These are phyloP conservation scores for Dicentrarchus labrax DNA, from an alignment of 2,113 vertebrate species.

Conservation along the genomic window DNA sequence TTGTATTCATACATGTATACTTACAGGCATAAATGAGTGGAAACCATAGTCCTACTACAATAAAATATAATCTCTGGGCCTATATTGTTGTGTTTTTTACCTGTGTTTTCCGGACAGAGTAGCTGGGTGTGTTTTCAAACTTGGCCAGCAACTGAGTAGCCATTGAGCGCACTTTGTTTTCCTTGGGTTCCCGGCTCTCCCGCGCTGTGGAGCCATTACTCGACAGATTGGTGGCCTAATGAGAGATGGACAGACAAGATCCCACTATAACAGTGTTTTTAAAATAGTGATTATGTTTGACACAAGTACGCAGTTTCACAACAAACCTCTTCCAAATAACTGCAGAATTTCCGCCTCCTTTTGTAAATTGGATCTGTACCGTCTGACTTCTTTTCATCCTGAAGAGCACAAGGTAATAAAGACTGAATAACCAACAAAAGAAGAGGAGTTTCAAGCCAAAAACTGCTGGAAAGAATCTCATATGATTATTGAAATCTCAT, in stretches of 20 bases:
- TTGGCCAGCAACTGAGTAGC: slow-evolving; percentile 94
- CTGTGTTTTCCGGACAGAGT: slow-evolving; percentile 84
- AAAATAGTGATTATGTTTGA: background rate
- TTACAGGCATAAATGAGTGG: no score
- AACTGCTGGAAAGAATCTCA: background rate
- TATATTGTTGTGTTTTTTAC: slow-evolving; percentile 77
- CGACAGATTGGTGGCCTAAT: slow-evolving; percentile 85
- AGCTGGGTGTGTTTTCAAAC: slow-evolving; percentile 89
- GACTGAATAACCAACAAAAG: background rate
- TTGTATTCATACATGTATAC: background rate
- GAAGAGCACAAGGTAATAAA: slow-evolving; percentile 22
- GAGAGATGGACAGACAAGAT: background rate
- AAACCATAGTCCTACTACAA: background rate
- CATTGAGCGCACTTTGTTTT: slow-evolving; percentile 98
- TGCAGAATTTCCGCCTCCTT: slow-evolving; percentile 88
- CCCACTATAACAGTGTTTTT: background rate
- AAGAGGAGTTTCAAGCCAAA: background rate
- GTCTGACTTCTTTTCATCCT: slow-evolving; percentile 90
- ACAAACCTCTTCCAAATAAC: slow-evolving; percentile 91
- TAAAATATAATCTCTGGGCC: background rate
- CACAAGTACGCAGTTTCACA: background rate
- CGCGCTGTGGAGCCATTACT: slow-evolving; percentile 74
- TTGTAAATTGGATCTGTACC: slow-evolving; percentile 90
- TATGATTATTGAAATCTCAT: background rate
- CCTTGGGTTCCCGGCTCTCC: slow-evolving; percentile 82